phyloP scores from a whole-genome alignment of 2,797 vertebrate species.

The Gorsachius magnificus region DNA sequence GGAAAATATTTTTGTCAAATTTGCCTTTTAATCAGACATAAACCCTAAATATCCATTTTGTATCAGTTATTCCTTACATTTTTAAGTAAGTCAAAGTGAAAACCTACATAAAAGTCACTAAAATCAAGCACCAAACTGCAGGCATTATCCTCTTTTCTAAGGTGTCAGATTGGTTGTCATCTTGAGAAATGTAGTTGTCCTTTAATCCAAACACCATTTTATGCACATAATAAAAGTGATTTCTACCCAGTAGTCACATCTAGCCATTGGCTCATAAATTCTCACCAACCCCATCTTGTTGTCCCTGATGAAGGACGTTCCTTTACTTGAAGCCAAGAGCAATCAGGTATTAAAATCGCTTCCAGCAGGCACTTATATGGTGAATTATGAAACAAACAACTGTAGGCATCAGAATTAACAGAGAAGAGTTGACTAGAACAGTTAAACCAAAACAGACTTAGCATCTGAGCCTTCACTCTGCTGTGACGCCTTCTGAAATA shows the following conservation, averaged over 20 bases:
- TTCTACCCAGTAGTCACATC: constrained; percentile 53
- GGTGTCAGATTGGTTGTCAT: neutral
- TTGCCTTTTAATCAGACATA: neutral
- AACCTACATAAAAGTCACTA: neutral
- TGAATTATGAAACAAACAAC: constrained; percentile 33
- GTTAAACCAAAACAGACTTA: neutral
- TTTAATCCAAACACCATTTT: constrained; percentile 61
- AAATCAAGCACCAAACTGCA: neutral
- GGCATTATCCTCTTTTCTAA: neutral
- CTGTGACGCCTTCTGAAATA: neutral
- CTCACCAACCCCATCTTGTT: neutral
- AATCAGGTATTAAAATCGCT: constrained; percentile 47
- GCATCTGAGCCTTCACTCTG: neutral
- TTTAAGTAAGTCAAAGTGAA: neutral
- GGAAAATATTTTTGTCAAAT: neutral
- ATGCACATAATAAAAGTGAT: constrained; percentile 67
- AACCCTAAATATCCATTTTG: neutral
- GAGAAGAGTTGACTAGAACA: neutral
- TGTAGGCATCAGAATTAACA: neutral
- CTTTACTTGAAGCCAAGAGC: constrained; percentile 15
- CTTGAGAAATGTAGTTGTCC: constrained; percentile 36
- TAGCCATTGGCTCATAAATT: constrained; percentile 54
- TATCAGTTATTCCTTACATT: neutral
- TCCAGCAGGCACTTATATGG: neutral
- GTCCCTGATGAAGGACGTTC: constrained; percentile 52